Base-by-base conservation (phyloP, 2,888 invertebrate species). In the Acanthococcus lagerstroemiae region DNA sequence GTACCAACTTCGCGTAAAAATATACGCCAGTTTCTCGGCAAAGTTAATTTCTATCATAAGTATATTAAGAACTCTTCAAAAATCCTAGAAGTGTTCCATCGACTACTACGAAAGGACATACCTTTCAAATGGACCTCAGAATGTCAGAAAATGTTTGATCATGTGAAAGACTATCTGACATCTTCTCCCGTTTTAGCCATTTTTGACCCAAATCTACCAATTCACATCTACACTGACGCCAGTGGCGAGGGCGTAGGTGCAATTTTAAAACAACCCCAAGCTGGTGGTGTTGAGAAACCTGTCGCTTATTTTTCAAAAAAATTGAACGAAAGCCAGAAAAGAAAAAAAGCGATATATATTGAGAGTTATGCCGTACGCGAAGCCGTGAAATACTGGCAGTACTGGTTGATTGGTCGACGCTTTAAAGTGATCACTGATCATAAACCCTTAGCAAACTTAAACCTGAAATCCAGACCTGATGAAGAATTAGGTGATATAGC, bases 231-330 rank as follows among this genome's bases (percentile, higher is more conserved):
- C 44, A 70, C 71, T 54, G 69, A 71, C 70, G 71, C 69, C 17
- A 61, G 58, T 52, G 55, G 69, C 19, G 45, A 70, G 61, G 72
- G 71, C 19, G 25, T 72, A n/a, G 71, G 70, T 7, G 70, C 70
- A 66, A 67, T 69, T 30, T 58, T 71, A 24, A 72, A 72, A 68
- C 71, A 72, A 52, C 50, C 52, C 58, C 69, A 72, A 55, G 1
- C n/a, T 55, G 66, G 70, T 68, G 67, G 65, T 21, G 24, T 65
- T 61, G 65, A 50, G 69, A 67, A 60, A 46, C 44, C 70, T 24
- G 70, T 70, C 55, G 71, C 70, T n/a, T 71, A 67, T 56, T 71
- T 70, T 57, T 71, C 71, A 65, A 70, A 71, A 68, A 72, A 72
- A 68, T 56, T 71, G 17, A 72, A 69, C 52, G 69, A 71, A 21